Evolutionary conservation across 2,797 vertebrate genomes (phyloP).

Genomic region (Arnoldichthys spilopterus): DNA sequence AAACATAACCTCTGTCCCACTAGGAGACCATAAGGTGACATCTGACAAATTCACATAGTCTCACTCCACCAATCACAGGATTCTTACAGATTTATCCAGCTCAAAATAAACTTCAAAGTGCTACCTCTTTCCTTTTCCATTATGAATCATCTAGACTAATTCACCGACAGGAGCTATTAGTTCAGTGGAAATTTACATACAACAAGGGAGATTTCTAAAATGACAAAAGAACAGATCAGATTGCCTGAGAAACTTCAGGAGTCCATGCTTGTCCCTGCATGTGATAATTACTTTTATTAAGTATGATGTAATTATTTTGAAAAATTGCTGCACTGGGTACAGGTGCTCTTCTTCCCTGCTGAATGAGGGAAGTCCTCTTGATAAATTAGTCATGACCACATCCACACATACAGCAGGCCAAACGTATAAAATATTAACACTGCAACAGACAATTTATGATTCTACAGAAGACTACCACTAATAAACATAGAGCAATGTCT

Average conservation of each 20-base stretch:
- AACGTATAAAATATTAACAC: slow-evolving; percentile 76
- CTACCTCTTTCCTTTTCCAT: slow-evolving; percentile 14
- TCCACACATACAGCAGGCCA: slow-evolving; percentile 74
- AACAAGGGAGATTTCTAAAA: not conserved
- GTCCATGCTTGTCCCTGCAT: slow-evolving; percentile 11
- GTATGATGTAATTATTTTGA: slow-evolving; percentile 36
- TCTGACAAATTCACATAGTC: slow-evolving; percentile 59
- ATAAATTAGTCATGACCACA: slow-evolving; percentile 78
- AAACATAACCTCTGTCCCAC: slow-evolving; percentile 67
- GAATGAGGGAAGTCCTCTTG: slow-evolving; percentile 64
- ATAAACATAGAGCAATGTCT: slow-evolving; percentile 40
- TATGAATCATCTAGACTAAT: slow-evolving; percentile 13
- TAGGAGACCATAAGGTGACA: slow-evolving; percentile 66
- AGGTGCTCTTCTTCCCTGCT: slow-evolving; percentile 54
- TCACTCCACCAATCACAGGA: slow-evolving; percentile 57
- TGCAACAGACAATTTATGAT: slow-evolving; percentile 61
- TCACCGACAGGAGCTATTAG: not conserved
- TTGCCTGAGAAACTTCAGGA: slow-evolving; percentile 1
- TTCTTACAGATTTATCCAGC: slow-evolving; percentile 40
- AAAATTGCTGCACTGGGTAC: slow-evolving; percentile 51
- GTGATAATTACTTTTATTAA: slow-evolving; percentile 37
- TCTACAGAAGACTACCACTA: slow-evolving; percentile 63
- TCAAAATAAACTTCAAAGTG: slow-evolving; percentile 24
- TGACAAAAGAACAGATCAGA: not conserved
- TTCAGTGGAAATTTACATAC: slow-evolving; percentile 25